Evolutionary conservation across 2,113 vertebrate species (phyloP), one percentile per base, ranked within the genome.

Genomic region (Ursus arctos): DNA sequence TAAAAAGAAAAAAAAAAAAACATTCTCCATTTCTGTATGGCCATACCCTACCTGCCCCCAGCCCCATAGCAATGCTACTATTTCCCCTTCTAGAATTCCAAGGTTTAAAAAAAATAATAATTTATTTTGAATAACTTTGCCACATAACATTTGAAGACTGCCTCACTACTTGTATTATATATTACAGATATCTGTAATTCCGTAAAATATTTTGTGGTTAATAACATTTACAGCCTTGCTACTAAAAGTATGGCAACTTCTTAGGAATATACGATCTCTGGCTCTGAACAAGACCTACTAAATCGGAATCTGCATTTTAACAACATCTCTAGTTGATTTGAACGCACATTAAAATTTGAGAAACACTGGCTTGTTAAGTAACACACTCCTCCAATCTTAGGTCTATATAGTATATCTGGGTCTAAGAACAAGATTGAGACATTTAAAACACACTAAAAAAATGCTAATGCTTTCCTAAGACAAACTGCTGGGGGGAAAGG

Each of bases 121-220:
- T 13, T 12, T 85, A 59, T 71, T 92, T 90, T 4, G 11, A 92
- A 31, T 40, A 69, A 36, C 6, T 47, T 8, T 92, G 9, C 19
- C 5, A 83, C 0, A 36, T 40, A 91, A 88, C 40, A 21, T 94
- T 72, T 96, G 6, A 28, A 15, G 12, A 53, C 1, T 22, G 6
- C 1, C 14, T 95, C 2, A 21, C 14, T 69, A 65, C 1, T 86
- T 79, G 7, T 24, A 65, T 61, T 93, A 28, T 16, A 71, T 57
- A 57, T 74, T 96, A 71, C 2, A 85, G 3, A 36, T 36, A 88
- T 72, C 10, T 96, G 33, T 67, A 94, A 74, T 85, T 84, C 33
- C 53, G 33, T 36, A 74, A 94, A 88, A 59, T 12, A 51, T 13
- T 91, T 83, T 83, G 6, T 80, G 49, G 6, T 24, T 76, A 55